Percentiles rank a stretch among this genome's conserved stretches.
Conservation (phyloP, 1,140 invertebrate genomes). For the Drosophila sucinea region DNA sequence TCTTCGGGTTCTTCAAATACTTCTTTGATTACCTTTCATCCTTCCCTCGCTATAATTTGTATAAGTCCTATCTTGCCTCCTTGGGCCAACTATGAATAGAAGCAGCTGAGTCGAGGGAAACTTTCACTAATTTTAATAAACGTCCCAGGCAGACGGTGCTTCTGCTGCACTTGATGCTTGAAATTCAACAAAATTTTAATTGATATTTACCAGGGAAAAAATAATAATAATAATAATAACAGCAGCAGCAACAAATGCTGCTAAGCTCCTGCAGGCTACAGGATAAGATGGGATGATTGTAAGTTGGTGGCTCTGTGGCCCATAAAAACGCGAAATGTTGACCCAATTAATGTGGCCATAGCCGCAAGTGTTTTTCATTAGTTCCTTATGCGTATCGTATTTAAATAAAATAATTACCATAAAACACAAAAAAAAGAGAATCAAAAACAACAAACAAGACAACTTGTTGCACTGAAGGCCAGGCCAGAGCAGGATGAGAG, state of each 20-base stretch:
- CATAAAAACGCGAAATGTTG: slow-evolving; percentile 51
- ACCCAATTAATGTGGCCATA: slow-evolving; percentile 67
- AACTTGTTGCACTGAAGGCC: slow-evolving; percentile 19
- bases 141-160: slow-evolving; percentile 34
- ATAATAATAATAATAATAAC: slow-evolving; percentile 37
- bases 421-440: slow-evolving; percentile 11
- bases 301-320: slow-evolving; percentile 12
- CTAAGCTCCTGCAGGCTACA: slow-evolving; percentile 24
- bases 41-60: background rate
- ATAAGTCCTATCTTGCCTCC: background rate
- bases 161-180: slow-evolving; percentile 26
- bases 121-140: slow-evolving; percentile 27
- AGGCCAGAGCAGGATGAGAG: slow-evolving; percentile 25
- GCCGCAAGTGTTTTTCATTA: slow-evolving; percentile 74
- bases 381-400: slow-evolving; percentile 48
- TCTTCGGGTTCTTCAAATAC: too few species aligned
- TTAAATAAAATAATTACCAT: slow-evolving; percentile 59
- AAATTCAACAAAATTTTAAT: slow-evolving; percentile 62
- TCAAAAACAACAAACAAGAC: background rate
- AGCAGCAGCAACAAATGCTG: slow-evolving; percentile 31
- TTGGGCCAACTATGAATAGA: background rate
- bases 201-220: slow-evolving; percentile 52
- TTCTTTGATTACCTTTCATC: background rate
- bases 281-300: slow-evolving; percentile 23
- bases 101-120: background rate